A percentile compares a stretch with the other conserved stretches of the same genome.
These are phyloP conservation scores for Melanargia galathea DNA, from an alignment of 2,888 invertebrate species.

Conservation along the genomic window DNA sequence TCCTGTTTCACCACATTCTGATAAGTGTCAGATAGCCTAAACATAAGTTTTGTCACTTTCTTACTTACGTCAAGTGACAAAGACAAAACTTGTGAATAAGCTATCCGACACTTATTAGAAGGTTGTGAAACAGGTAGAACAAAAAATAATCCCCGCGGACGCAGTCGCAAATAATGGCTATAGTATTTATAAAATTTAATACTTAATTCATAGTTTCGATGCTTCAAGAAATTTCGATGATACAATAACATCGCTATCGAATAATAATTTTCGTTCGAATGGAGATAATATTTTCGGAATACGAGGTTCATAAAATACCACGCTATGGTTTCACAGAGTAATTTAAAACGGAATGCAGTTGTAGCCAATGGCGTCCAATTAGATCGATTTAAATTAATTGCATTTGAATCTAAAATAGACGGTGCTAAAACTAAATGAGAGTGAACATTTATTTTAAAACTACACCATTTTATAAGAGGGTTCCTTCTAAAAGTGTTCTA, in stretches of 20 bases:
- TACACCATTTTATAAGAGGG: background rate
- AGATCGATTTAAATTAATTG: slow-evolving; percentile 36
- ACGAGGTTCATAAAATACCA: slow-evolving; percentile 30
- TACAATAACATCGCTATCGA: background rate
- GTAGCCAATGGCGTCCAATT: slow-evolving; percentile 35
- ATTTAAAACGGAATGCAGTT: slow-evolving; percentile 34
- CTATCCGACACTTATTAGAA: too few species aligned
- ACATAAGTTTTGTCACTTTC: too few species aligned
- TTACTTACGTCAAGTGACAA: too few species aligned
- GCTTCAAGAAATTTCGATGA: background rate
- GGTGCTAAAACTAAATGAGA: slow-evolving; percentile 23
- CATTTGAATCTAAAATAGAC: slow-evolving; percentile 31
- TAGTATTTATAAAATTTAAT: too few species aligned
- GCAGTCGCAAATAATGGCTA: background rate
- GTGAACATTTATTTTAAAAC: slow-evolving; percentile 12
- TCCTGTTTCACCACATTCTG: too few species aligned
- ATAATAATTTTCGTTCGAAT: slow-evolving; percentile 11
- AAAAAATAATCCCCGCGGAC: background rate
- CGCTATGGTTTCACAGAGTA: slow-evolving; percentile 33
- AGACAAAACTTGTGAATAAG: too few species aligned
- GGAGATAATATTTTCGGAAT: slow-evolving; percentile 33
- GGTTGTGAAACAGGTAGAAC: too few species aligned
- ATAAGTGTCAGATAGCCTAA: too few species aligned
- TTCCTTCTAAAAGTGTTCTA: too few species aligned
- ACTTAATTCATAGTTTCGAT: too few species aligned